These are phyloP conservation scores for Flabesymbios commensalis DNA, from an alignment of 2,888 invertebrate species.

Conservation along the genomic window DNA sequence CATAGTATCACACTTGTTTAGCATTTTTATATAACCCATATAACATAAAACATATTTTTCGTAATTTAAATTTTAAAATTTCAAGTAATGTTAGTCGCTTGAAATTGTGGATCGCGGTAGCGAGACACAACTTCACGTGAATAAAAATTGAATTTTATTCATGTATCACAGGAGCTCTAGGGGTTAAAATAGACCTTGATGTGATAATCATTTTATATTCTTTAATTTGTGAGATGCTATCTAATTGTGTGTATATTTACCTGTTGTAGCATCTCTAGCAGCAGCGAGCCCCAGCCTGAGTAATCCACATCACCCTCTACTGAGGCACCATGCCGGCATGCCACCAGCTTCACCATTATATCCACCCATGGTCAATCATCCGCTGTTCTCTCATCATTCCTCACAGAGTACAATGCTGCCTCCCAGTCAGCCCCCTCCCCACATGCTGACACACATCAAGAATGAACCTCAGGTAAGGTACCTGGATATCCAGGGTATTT, in stretches of 20 bases:
- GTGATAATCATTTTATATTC: too few relatives aligned
- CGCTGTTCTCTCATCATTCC: not conserved
- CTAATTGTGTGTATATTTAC: too few relatives aligned
- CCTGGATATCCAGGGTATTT: too few relatives aligned
- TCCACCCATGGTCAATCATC: constrained; percentile 45
- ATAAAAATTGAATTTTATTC: not conserved
- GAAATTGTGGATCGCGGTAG: too few relatives aligned
- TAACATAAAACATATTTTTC: not conserved
- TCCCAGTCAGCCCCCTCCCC: not conserved
- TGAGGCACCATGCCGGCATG: constrained; percentile 42
- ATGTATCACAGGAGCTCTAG: too few relatives aligned
- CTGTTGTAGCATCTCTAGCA: constrained; percentile 51
- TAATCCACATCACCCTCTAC: constrained; percentile 46
- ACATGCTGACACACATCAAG: too few relatives aligned
- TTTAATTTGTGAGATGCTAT: too few relatives aligned
- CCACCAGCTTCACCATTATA: constrained; percentile 50
- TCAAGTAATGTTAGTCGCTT: too few relatives aligned
- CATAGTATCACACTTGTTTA: too few relatives aligned
- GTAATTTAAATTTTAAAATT: not conserved
- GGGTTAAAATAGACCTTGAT: too few relatives aligned
- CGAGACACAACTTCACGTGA: too few relatives aligned
- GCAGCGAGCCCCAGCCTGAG: constrained; percentile 51
- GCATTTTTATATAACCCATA: not conserved
- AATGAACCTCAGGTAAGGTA: too few relatives aligned
- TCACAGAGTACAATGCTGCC: not conserved